Percentiles rank a stretch among this genome's conserved stretches.
phyloP scores from a whole-genome alignment of 2,113 vertebrate species.

The Talpa occidentalis region DNA sequence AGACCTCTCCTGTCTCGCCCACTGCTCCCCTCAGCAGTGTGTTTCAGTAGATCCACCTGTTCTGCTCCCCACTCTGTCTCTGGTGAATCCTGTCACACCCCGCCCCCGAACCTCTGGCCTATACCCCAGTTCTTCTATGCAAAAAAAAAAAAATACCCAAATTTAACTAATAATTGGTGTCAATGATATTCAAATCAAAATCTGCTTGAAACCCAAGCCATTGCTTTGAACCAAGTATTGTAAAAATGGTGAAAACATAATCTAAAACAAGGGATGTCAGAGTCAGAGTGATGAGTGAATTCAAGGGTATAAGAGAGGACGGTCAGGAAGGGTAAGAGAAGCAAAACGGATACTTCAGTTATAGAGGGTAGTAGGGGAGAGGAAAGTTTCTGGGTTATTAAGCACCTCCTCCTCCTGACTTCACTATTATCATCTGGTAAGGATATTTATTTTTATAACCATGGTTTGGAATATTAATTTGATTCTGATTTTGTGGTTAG shows the following conservation, averaged over 20 bases:
- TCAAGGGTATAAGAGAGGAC: background rate
- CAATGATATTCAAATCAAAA: slow-evolving; percentile 27
- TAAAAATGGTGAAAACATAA: background rate
- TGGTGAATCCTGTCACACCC: too few species aligned
- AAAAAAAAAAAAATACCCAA: background rate
- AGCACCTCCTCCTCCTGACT: background rate
- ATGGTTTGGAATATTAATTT: slow-evolving; percentile 57
- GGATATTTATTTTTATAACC: slow-evolving; percentile 23
- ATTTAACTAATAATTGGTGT: slow-evolving; percentile 1
- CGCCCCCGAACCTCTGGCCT: too few species aligned
- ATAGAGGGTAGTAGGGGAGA: background rate
- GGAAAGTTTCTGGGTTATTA: background rate
- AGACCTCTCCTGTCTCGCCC: too few species aligned
- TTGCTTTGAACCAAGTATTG: background rate
- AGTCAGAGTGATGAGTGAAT: background rate
- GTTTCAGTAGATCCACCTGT: too few species aligned
- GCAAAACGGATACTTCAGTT: background rate
- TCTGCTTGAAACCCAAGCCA: background rate
- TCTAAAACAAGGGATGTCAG: background rate
- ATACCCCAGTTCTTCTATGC: too few species aligned
- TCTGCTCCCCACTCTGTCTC: too few species aligned
- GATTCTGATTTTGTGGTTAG: slow-evolving; percentile 8
- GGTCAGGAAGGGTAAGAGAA: background rate
- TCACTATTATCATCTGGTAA: background rate
- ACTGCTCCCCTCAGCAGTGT: too few species aligned